Percentiles rank a stretch among this genome's conserved stretches.
phyloP scores from a whole-genome alignment of 2,797 vertebrate species.

The Tarsius wallacei region DNA sequence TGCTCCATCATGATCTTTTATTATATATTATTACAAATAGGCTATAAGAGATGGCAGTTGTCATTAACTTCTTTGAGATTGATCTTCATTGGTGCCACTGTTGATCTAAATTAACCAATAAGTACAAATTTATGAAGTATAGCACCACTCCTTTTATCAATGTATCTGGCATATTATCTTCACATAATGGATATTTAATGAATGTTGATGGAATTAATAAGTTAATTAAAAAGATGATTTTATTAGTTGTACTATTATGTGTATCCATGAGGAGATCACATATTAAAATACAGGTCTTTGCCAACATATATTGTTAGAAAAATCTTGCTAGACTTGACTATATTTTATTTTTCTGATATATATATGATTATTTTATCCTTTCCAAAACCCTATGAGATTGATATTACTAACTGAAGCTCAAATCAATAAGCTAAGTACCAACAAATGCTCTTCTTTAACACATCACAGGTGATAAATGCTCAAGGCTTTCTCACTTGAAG shows the following conservation, averaged over 20 bases:
- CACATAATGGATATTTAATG: neutral
- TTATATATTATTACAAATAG: neutral
- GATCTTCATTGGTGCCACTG: neutral
- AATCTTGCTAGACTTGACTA: slow-evolving; percentile 15
- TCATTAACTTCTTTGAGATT: neutral
- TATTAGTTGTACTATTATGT: neutral
- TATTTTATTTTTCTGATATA: neutral
- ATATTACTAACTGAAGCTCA: neutral
- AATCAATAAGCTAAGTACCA: slow-evolving; percentile 48
- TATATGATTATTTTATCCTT: neutral
- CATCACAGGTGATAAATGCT: neutral
- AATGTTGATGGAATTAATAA: neutral
- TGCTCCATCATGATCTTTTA: neutral
- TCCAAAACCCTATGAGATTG: neutral
- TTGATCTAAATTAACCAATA: neutral
- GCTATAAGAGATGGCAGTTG: neutral
- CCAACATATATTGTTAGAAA: neutral
- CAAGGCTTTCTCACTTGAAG: neutral
- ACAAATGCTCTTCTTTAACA: neutral
- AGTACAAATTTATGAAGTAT: neutral
- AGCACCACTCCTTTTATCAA: neutral
- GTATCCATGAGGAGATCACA: neutral
- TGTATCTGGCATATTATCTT: neutral
- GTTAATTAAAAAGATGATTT: neutral
- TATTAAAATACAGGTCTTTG: neutral